A percentile compares a stretch with the other conserved stretches of the same genome.
These are phyloP conservation scores for Plectropomus leopardus DNA, from an alignment of 2,113 vertebrate species.

Conservation along the genomic window DNA sequence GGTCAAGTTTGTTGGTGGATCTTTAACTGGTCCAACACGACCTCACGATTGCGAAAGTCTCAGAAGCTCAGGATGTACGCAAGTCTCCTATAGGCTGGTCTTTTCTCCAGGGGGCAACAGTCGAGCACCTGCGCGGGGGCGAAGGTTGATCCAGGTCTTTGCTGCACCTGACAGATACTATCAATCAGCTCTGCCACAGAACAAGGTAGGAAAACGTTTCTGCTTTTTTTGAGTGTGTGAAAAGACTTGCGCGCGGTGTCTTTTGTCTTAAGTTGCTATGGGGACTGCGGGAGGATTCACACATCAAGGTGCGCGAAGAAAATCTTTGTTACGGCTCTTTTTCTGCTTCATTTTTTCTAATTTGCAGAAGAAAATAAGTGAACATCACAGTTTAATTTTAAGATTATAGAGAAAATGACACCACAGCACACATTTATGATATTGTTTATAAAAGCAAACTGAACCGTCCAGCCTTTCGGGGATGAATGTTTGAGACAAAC, in stretches of 20 bases:
- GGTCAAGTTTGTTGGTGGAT: constrained; percentile 3
- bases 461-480: background rate
- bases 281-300: background rate
- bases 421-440: background rate
- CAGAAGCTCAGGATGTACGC: background rate
- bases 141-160: constrained; percentile 37
- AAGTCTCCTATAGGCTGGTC: constrained; percentile 15
- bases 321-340: background rate
- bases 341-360: background rate
- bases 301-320: background rate
- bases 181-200: constrained; percentile 14
- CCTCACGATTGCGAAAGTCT: constrained; percentile 45
- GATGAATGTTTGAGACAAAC: constrained; percentile 5
- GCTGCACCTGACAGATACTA: constrained; percentile 30
- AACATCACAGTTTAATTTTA: background rate
- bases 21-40: constrained; percentile 6
- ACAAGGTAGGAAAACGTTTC: constrained; percentile 57
- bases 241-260: background rate
- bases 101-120: constrained; percentile 3
- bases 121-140: background rate
- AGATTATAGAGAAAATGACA: background rate
- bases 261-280: background rate
- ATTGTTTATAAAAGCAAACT: background rate
- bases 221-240: background rate
- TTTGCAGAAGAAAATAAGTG: background rate